Conservation (phyloP, 2,113 vertebrate genomes). For the Neoarius graeffei region DNA sequence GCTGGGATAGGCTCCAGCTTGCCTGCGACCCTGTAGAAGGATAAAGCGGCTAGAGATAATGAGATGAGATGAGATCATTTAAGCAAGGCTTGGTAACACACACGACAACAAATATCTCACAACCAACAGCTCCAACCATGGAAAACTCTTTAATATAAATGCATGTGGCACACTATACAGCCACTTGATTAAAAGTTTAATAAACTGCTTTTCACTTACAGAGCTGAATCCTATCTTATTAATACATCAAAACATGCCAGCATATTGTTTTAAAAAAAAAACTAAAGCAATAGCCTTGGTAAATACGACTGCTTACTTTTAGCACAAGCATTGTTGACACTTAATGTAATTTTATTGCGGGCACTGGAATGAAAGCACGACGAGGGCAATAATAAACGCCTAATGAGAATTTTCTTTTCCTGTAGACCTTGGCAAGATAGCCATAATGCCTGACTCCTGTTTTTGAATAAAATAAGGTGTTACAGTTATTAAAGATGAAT, state of each 20-base stretch:
- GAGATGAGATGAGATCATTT: no score
- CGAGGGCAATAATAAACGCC: slow-evolving; percentile 74
- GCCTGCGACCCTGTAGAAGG: no score
- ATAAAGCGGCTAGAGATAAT: no score
- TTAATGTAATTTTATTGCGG: slow-evolving; percentile 74
- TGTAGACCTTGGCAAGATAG: slow-evolving; percentile 72
- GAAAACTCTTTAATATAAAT: slow-evolving; percentile 51
- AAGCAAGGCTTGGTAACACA: no score
- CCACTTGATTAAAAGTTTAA: slow-evolving; percentile 70
- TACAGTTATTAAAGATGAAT: slow-evolving; percentile 82
- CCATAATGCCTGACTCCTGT: slow-evolving; percentile 72
- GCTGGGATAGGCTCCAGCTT: no score
- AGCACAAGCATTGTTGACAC: slow-evolving; percentile 79
- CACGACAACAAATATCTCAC: background rate
- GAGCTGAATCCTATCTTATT: slow-evolving; percentile 68
- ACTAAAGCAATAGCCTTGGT: slow-evolving; percentile 57
- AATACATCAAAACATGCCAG: slow-evolving; percentile 72
- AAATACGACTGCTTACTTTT: slow-evolving; percentile 77
- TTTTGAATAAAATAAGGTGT: slow-evolving; percentile 78
- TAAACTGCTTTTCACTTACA: slow-evolving; percentile 68
- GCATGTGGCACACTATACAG: slow-evolving; percentile 50
- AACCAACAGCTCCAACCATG: background rate
- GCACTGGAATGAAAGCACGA: slow-evolving; percentile 71
- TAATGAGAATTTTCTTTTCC: slow-evolving; percentile 77
- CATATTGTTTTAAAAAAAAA: slow-evolving; percentile 27